Percentiles rank a stretch among this genome's conserved stretches.
phyloP scores from a whole-genome alignment of 2,888 invertebrate genomes.

The Eledona agricola region DNA sequence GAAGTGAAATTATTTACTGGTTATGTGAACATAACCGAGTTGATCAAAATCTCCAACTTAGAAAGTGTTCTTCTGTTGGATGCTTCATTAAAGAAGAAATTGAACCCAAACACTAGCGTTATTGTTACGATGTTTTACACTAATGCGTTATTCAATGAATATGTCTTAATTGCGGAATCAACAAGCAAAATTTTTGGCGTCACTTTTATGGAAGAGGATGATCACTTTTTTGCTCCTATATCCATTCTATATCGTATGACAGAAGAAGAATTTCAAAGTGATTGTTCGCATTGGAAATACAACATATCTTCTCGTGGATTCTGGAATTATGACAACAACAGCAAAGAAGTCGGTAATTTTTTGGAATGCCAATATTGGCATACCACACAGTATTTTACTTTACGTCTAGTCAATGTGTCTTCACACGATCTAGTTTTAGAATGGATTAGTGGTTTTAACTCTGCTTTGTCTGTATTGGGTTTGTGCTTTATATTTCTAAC shows the following conservation, averaged over 20 bases:
- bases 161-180: not conserved
- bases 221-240: conserved; percentile 9
- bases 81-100: conserved; percentile 4
- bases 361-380: conserved; percentile 37
- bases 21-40: too few relatives aligned
- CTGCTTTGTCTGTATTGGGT: conserved; percentile 65
- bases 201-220: not conserved
- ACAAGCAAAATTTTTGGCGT: conserved; percentile 13
- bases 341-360: conserved; percentile 2
- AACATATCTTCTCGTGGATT: conserved; percentile 1
- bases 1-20: too few relatives aligned
- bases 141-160: conserved; percentile 13
- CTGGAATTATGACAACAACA: conserved; percentile 9
- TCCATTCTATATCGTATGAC: conserved; percentile 5
- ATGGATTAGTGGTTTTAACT: conserved; percentile 64
- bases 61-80: conserved; percentile 10
- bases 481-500: conserved; percentile 64
- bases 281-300: conserved; percentile 11
- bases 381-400: conserved; percentile 41
- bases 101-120: not conserved
- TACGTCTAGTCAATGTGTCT: conserved; percentile 62
- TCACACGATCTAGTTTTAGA: conserved; percentile 48
- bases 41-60: too few relatives aligned
- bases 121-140: conserved; percentile 1
- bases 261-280: not conserved